Evolutionary conservation across 2,888 invertebrate genomes (phyloP), one percentile per base, ranked within the genome.

Genomic region (Epirrhoe tristata): DNA sequence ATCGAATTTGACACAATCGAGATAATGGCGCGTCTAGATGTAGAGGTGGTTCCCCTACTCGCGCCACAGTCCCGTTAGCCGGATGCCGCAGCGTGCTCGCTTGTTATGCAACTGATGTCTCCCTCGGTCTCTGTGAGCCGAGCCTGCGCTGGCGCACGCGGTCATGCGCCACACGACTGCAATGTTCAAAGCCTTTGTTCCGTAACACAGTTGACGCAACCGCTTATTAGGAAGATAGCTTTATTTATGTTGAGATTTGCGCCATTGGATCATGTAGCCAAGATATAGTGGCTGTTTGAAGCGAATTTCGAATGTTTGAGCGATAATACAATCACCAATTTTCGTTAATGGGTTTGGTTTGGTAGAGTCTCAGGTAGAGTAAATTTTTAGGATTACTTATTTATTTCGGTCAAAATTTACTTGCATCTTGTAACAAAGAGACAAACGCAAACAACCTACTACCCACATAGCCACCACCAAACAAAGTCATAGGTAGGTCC

Each of bases 41-140:
- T 73, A 66, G 76, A 77, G 79, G 73, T 75, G 80, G 73, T 69
- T 77, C 79, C 81, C 76, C 76, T 68, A 77, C 81, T 80, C 83
- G 78, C 79, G 74, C 79, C 80, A 74, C 73, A 72, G 82, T 89
- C 83, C 91, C 91, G 91, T 91, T 91, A 92, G 80, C 81, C 89
- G 91, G 88, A 91, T 82, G 80, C 85, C 84, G 82, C 78, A 50
- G 50, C 82, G 87, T 86, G 83, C 82, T 77, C 84, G 87, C 87
- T 91, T 85, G 86, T 91, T 91, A 91, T 91, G 91, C 90, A 90
- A 91, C 84, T 79, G 85, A 88, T 84, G 86, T 83, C 82, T 85
- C 82, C 81, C 83, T 82, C 81, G 73, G 76, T 69, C 78, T 75
- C 74, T 74, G 71, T 75, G 76, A 69, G 65, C 61, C 71, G 69